Evolutionary conservation across 2,888 invertebrate species (phyloP).

Genomic region (Platerodrilus igneus): DNA sequence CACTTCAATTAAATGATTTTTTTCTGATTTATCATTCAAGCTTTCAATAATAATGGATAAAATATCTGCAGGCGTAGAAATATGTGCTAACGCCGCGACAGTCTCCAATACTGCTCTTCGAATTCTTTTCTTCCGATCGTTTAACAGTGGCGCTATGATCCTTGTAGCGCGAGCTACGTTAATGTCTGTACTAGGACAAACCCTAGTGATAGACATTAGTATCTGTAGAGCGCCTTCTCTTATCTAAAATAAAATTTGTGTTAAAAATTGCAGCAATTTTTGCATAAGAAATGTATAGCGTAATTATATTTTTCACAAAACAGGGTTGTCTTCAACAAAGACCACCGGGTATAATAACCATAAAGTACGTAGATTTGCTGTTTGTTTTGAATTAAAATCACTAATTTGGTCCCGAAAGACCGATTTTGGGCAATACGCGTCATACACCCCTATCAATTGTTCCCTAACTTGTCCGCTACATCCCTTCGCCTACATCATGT

Average conservation of each 20-base stretch:
- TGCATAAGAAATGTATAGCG: too few species aligned
- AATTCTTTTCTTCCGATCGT: constrained; percentile 65
- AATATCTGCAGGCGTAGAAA: constrained; percentile 60
- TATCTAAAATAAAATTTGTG: constrained; percentile 42
- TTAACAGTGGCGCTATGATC: constrained; percentile 41
- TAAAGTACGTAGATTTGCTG: too few species aligned
- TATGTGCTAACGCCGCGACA: constrained; percentile 71
- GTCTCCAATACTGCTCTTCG: constrained; percentile 76
- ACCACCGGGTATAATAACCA: too few species aligned
- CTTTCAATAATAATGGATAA: constrained; percentile 59
- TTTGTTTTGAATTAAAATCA: too few species aligned
- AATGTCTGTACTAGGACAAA: constrained; percentile 74
- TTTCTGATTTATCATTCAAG: constrained; percentile 53
- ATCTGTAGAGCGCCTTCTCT: constrained; percentile 73
- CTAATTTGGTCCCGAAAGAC: too few species aligned
- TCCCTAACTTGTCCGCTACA: too few species aligned
- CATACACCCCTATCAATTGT: too few species aligned
- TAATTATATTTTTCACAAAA: too few species aligned
- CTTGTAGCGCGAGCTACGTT: constrained; percentile 36
- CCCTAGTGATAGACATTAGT: constrained; percentile 69
- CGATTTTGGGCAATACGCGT: too few species aligned
- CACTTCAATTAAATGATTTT: constrained; percentile 61
- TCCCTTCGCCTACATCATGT: too few species aligned
- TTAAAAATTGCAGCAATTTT: too few species aligned
- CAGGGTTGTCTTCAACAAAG: too few species aligned